phyloP scores from a whole-genome alignment of 2,113 vertebrate species.

The Actinemys pallida region DNA sequence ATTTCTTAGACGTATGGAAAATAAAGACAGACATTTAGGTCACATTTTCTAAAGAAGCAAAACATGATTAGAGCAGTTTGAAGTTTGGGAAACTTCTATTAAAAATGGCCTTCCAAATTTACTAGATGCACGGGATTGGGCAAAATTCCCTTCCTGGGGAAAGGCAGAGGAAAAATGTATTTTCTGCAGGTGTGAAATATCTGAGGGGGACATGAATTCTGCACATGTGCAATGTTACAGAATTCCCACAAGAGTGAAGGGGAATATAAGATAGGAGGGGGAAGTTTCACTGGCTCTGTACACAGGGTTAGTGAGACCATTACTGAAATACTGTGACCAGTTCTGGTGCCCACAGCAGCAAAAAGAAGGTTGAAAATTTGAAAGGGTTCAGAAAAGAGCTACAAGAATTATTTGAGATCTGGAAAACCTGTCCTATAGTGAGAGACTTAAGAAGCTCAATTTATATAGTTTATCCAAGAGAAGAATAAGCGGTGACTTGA shows the following conservation, averaged over 20 bases:
- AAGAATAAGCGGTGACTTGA: neutral
- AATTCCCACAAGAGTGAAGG: neutral
- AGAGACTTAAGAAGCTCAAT: conserved; percentile 10
- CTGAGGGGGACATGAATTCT: too few relatives aligned
- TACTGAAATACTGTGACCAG: conserved; percentile 25
- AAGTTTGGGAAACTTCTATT: neutral
- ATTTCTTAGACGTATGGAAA: neutral
- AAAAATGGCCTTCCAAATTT: neutral
- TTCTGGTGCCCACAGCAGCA: conserved; percentile 18
- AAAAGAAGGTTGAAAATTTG: conserved; percentile 43
- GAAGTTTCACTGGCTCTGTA: neutral
- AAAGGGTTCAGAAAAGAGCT: conserved; percentile 20
- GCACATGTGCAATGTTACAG: too few relatives aligned
- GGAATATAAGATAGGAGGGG: conserved; percentile 9
- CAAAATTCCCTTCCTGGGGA: neutral
- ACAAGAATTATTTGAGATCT: conserved; percentile 30
- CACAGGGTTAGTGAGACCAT: neutral
- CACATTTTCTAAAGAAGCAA: neutral
- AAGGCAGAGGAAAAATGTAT: too few relatives aligned
- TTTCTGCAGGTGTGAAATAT: too few relatives aligned
- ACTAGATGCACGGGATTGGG: neutral
- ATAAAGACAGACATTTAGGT: neutral
- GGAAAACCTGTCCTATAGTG: neutral
- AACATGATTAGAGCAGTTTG: neutral
- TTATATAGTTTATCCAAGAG: conserved; percentile 22